Evolutionary conservation across 2,888 invertebrate species (phyloP), one percentile per base, ranked within the genome.

Genomic region (Volucella inanis): DNA sequence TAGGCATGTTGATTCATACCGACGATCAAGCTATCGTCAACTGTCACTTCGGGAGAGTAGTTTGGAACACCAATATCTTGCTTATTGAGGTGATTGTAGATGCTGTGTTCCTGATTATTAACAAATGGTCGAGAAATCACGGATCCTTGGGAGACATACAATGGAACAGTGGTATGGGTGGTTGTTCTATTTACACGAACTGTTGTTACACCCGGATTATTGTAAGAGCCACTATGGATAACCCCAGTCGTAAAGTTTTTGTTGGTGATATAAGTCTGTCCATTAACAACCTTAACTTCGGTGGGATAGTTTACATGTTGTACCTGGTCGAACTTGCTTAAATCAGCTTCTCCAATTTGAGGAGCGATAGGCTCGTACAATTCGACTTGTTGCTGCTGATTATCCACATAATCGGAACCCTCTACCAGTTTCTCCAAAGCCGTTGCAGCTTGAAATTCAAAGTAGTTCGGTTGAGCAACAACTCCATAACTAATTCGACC

Each of bases 201-300:
- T 9, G 88, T 77, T n/a, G 88, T 82, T 2, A 89, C 88, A 74
- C 80, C 87, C 0, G 87, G 88, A 64, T 54, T 88, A 8, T 65
- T 77, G 6, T 85, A 82, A 8, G 78, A 79, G 39, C 89, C 89
- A 15, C 64, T 84, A 10, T 79, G 87, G 15, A 87, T 87, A 8
- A 87, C 88, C 0, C 90, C 90, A 38, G 91, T 91, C 0, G 92
- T 91, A 49, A 89, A 90, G 77, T 92, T 92, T 62, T 91, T 90
- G 68, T 90, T 90, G 10, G 91, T 91, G n/a, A 91, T 88, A 78
- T 89, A 90, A 0, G 91, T 90, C 68, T 91, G 90, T 39, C 92
- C 92, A 77, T 90, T 89, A 54, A 92, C 88, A 3, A 91, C 90
- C 74, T 91, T 91, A 0, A 91, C 90, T 71, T 91, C 91, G 1